Percentiles rank a stretch among this genome's conserved stretches.
Conservation (phyloP, 2,113 vertebrate genomes). For the Halcyon malimbica region DNA sequence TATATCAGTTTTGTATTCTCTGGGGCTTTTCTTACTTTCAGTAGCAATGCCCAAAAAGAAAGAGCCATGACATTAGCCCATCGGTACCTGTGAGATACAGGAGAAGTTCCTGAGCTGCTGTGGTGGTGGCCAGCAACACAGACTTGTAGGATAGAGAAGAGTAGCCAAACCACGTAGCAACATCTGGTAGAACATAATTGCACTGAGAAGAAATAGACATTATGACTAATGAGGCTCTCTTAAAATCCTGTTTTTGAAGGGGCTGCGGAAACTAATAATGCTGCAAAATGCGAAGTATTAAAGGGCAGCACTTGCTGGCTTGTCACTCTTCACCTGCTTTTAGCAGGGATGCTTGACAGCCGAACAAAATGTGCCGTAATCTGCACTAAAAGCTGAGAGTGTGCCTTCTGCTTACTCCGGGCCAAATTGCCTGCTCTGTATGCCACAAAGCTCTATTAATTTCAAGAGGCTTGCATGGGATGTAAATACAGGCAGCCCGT, state of each 20-base stretch:
- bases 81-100: accelerated
- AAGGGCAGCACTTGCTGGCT: not conserved
- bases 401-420: not conserved
- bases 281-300: not conserved
- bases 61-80: not conserved
- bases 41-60: not conserved
- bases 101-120: not conserved
- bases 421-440: not conserved
- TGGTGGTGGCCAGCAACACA: not conserved
- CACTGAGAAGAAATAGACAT: not conserved
- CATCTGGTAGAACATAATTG: not conserved
- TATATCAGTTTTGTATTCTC: not conserved
- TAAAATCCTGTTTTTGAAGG: not conserved
- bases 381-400: not conserved
- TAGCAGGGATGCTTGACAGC: not conserved
- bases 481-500: not conserved
- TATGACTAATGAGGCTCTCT: not conserved
- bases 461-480: not conserved
- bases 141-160: not conserved
- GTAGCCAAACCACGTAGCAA: not conserved
- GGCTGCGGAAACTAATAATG: not conserved
- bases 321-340: not conserved
- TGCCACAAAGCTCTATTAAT: not conserved
- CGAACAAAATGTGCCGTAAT: not conserved
- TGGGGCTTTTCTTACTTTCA: not conserved